phyloP scores from a whole-genome alignment of 1,140 invertebrate genomes.

The Centruroides sculpturatus region DNA sequence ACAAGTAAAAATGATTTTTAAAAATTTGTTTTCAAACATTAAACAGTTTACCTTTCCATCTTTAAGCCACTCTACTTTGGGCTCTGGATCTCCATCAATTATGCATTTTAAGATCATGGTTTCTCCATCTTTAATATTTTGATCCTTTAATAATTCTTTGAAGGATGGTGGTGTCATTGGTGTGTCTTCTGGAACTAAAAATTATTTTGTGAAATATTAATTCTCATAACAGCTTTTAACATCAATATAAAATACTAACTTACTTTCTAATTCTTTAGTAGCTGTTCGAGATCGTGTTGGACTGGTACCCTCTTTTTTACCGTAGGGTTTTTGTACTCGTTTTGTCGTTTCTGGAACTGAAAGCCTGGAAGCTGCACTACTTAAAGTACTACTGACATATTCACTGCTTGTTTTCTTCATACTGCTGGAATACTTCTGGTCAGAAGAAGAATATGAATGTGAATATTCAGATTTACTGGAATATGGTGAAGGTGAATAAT shows the following conservation, averaged over 20 bases:
- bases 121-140: slow-evolving; percentile 65
- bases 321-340: slow-evolving; percentile 55
- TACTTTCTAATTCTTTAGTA: slow-evolving; percentile 77
- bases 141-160: slow-evolving; percentile 49
- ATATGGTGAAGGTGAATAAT: too few relatives aligned
- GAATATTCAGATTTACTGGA: background rate
- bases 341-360: slow-evolving; percentile 25
- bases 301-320: slow-evolving; percentile 46
- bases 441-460: background rate
- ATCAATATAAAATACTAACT: slow-evolving; percentile 25
- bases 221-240: background rate
- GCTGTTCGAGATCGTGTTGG: slow-evolving; percentile 67
- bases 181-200: slow-evolving; percentile 17
- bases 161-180: slow-evolving; percentile 50
- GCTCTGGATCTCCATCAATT: slow-evolving; percentile 80
- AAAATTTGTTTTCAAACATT: background rate
- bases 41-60: slow-evolving; percentile 43
- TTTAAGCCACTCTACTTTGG: slow-evolving; percentile 69
- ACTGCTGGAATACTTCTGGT: background rate
- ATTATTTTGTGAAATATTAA: background rate
- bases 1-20: too few relatives aligned
- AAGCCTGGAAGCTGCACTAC: slow-evolving; percentile 7
- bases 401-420: background rate
- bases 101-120: slow-evolving; percentile 56
- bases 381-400: slow-evolving; percentile 1